Conservation (phyloP, 2,113 vertebrate species). For the Turdus rufiventris region DNA sequence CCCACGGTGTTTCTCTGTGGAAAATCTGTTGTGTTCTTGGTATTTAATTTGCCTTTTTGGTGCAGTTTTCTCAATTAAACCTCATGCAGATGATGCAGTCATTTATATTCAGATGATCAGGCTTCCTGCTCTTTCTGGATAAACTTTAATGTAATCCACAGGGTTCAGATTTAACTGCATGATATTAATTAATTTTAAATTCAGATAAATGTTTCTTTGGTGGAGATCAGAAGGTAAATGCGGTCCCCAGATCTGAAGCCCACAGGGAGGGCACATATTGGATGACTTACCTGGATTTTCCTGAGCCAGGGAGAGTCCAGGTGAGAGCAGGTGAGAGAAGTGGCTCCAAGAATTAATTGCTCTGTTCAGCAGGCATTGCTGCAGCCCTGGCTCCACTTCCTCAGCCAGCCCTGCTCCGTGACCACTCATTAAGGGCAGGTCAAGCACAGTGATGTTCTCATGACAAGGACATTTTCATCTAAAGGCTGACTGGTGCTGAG, state of each 20-base stretch:
- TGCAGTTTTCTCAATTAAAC: constrained; percentile 55
- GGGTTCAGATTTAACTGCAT: constrained; percentile 40
- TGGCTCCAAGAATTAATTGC: background rate
- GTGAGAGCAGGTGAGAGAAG: background rate
- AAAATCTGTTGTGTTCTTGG: constrained; percentile 58
- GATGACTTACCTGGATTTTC: background rate
- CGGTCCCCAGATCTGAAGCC: background rate
- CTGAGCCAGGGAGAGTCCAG: background rate
- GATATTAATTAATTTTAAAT: constrained; percentile 59
- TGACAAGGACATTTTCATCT: background rate
- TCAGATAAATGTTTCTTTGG: constrained; percentile 45
- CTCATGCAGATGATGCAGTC: constrained; percentile 53
- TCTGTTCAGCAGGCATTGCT: background rate
- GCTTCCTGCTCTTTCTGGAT: constrained; percentile 52
- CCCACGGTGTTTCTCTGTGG: constrained; percentile 46
- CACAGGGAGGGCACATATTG: background rate
- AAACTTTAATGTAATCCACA: constrained; percentile 52
- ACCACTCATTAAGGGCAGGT: background rate
- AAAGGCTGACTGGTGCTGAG: fast-evolving
- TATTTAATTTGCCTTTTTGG: constrained; percentile 66
- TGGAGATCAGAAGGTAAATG: constrained; percentile 11
- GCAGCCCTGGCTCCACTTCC: background rate
- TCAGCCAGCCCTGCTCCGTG: background rate
- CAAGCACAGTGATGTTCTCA: background rate
- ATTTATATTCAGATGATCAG: constrained; percentile 48